A percentile compares a stretch with the other conserved stretches of the same genome.
phyloP scores from a whole-genome alignment of 1,140 invertebrate species.

The Trichogramma pretiosum region DNA sequence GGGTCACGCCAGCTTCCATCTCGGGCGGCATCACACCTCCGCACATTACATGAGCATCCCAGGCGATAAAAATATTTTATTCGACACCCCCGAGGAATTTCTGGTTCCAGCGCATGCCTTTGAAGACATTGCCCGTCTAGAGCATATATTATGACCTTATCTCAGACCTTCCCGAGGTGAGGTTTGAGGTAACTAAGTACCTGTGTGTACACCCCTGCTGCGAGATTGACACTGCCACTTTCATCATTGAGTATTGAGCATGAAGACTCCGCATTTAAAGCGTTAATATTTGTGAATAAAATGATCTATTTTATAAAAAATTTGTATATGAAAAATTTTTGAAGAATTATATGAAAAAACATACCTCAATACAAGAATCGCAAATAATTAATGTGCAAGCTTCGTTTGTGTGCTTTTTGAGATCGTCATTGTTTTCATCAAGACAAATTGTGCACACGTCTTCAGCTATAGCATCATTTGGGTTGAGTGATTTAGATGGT shows the following conservation, averaged over 20 bases:
- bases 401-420: slow-evolving; percentile 48
- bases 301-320: background rate
- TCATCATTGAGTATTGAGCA: slow-evolving; percentile 38
- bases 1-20: slow-evolving; percentile 41
- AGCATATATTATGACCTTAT: slow-evolving; percentile 36
- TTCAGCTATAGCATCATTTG: no score
- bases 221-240: slow-evolving; percentile 43
- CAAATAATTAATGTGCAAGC: slow-evolving; percentile 53
- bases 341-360: slow-evolving; percentile 17
- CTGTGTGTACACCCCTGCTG: slow-evolving; percentile 38
- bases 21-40: slow-evolving; percentile 31
- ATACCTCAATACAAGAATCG: slow-evolving; percentile 54
- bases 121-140: slow-evolving; percentile 39
- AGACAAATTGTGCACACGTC: slow-evolving; percentile 54
- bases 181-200: slow-evolving; percentile 27
- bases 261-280: background rate
- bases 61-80: slow-evolving; percentile 24
- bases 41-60: slow-evolving; percentile 31
- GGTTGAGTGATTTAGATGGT: no score
- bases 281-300: background rate
- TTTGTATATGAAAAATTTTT: background rate
- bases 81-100: slow-evolving; percentile 36
- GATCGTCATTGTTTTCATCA: slow-evolving; percentile 51
- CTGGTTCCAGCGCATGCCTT: slow-evolving; percentile 41
- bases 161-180: slow-evolving; percentile 46